Conservation (phyloP, 2,888 invertebrate species). For the Temnothorax unifasciatus region DNA sequence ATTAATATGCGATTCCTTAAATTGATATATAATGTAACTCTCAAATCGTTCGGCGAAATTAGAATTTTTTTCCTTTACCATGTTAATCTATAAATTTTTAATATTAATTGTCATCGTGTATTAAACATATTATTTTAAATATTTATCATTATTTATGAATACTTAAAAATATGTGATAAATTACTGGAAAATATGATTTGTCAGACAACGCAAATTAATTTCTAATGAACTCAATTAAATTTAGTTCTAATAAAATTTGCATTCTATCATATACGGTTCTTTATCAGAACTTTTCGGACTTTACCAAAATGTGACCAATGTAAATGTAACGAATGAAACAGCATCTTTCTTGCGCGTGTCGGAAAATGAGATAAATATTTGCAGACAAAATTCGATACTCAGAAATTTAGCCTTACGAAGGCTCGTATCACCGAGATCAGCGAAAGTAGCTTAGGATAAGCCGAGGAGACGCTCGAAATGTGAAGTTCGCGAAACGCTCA, state of each 20-base stretch:
- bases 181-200: background rate
- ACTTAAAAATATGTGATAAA: background rate
- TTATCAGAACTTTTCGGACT: too few relatives aligned
- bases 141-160: background rate
- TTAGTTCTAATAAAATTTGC: conserved; percentile 5
- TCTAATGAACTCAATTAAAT: conserved; percentile 5
- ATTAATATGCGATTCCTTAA: background rate
- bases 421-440: conserved; percentile 52
- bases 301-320: background rate
- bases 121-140: conserved; percentile 9
- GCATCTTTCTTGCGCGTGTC: background rate
- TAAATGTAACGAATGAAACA: background rate
- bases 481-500: conserved; percentile 72
- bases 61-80: background rate
- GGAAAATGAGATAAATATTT: background rate
- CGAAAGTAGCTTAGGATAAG: conserved; percentile 76
- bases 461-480: conserved; percentile 71
- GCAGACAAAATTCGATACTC: background rate
- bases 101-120: conserved; percentile 5
- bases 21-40: background rate
- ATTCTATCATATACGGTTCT: background rate
- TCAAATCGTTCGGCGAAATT: background rate
- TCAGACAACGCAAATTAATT: background rate
- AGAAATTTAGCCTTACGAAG: conserved; percentile 12
- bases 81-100: conserved; percentile 7